Evolutionary conservation across 2,888 invertebrate species (phyloP), one percentile per base, ranked within the genome.

Genomic region (Chrysina gloriosa): DNA sequence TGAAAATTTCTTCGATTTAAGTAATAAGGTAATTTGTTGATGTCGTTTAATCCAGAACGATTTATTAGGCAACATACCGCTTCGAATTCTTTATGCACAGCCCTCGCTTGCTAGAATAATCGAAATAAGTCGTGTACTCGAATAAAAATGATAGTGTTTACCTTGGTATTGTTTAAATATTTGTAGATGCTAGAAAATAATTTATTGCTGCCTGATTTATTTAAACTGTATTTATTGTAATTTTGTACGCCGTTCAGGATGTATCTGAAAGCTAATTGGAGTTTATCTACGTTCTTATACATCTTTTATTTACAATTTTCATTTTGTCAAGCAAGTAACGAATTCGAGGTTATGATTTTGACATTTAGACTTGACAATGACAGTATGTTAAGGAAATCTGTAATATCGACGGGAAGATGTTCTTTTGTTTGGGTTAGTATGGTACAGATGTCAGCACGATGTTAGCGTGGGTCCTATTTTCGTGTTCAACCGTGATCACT

Each of bases 61-160:
- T 80, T 81, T 19, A 89, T 73, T 66, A 89, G 73, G 0, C 84
- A 79, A 76, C 85, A 85, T n/a, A 87, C 85, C 42, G 88, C 88
- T 74, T 84, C 84, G 72, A 86, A 88, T 80, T 90, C 89, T 61
- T 80, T 84, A 74, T 85, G 82, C 19, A 69, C 31, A 9, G 21
- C 7, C 31, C 42, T 68, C 6, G 54, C 23, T 14, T 23, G 14
- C 68, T 68, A 52, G 34, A 16, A 36, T 36, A 64, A 65, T 56
- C 56, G 5, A 2, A 6, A 29, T 42, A n/a, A n/a, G n/a, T n/a
- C n/a, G n/a, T n/a, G n/a, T n/a, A n/a, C n/a, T n/a, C n/a, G n/a
- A n/a, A n/a, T 36, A 31, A 16, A 25, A 65, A 16, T 27, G 3
- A 21, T 27, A 23, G 31, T 23, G 3, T 23, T 52, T 31, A 68